phyloP scores from a whole-genome alignment of 2,888 invertebrate genomes.

The Catonia carolina region DNA sequence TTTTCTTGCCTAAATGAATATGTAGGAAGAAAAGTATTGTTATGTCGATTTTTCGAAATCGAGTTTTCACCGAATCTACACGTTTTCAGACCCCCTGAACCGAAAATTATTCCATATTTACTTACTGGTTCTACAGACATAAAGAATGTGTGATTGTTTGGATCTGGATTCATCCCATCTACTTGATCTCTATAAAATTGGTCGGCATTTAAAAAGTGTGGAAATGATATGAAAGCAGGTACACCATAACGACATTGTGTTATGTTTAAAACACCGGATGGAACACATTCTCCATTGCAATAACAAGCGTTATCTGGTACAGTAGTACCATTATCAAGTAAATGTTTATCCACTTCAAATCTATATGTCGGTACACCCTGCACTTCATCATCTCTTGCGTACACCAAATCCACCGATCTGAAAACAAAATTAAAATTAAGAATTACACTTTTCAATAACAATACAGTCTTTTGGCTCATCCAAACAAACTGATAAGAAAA shows the following conservation, averaged over 20 bases:
- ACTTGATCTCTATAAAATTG: constrained; percentile 55
- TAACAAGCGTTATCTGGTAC: constrained; percentile 57
- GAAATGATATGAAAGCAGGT: constrained; percentile 76
- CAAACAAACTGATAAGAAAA: background rate
- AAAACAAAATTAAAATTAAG: constrained; percentile 25
- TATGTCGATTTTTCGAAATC: no score
- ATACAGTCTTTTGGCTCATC: background rate
- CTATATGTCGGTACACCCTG: constrained; percentile 52
- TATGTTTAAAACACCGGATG: constrained; percentile 67
- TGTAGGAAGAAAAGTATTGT: no score
- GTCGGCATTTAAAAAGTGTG: constrained; percentile 77
- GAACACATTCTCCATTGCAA: constrained; percentile 63
- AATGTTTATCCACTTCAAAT: constrained; percentile 52
- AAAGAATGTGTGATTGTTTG: constrained; percentile 64
- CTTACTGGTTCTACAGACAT: constrained; percentile 44
- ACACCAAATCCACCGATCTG: constrained; percentile 56
- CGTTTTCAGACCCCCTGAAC: no score
- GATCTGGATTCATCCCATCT: constrained; percentile 62
- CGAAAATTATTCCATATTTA: no score
- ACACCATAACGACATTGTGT: constrained; percentile 70
- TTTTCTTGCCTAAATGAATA: no score
- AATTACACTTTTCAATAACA: no score
- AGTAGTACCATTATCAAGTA: constrained; percentile 50
- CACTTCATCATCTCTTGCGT: constrained; percentile 52
- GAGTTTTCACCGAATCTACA: no score